Base-by-base conservation (phyloP, 2,113 vertebrate species). In the Ceyx melanurus region DNA sequence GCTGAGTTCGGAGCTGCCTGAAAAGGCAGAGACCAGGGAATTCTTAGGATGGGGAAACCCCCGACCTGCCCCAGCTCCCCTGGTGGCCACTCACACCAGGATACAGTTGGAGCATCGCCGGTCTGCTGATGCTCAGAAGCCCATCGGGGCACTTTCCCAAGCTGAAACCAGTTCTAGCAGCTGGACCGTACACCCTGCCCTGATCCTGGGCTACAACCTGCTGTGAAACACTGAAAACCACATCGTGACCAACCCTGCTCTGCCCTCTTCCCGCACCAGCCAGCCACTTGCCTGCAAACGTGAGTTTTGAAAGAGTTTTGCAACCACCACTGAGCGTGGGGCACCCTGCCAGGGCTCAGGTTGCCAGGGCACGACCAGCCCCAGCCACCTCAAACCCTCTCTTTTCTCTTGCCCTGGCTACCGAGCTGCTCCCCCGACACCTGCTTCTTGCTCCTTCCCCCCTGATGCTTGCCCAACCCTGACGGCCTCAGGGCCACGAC, bases 351-450 rank as follows among this genome's bases (percentile, higher is more conserved):
- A 15, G 56, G 43, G 37, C 50, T 67, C n/a, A 5, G 40, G 6
- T 46, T 33, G 33, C 9, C 18, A 2, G 50, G 48, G 48, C 48
- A 56, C 37, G 4, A n/a, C 33, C 16, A 15, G 5, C 8, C 43
- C 19, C 4, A 2, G n/a, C 15, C n/a, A 35, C 17, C 18, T 22
- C 6, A 0, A 40, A 56, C 20, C 57, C 9, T 58, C 37, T 42
- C n/a, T 25, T 51, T 51, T 35, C 19, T 0, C 64, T 62, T 28
- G 60, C 84, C 3, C 0, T 5, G 50, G 21, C 45, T 45, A 8
- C 3, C 2, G 10, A 68, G 53, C 28, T 29, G 28, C 58, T 72
- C 2, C 13, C 0, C 0, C 2, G 10, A 6, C 1, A 6, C 26
- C 40, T 37, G 26, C 33, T 43, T 65, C 76, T 65, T 9, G 1